Conservation (phyloP, 2,888 invertebrate genomes). For the Callyntrura guangdongensis region DNA sequence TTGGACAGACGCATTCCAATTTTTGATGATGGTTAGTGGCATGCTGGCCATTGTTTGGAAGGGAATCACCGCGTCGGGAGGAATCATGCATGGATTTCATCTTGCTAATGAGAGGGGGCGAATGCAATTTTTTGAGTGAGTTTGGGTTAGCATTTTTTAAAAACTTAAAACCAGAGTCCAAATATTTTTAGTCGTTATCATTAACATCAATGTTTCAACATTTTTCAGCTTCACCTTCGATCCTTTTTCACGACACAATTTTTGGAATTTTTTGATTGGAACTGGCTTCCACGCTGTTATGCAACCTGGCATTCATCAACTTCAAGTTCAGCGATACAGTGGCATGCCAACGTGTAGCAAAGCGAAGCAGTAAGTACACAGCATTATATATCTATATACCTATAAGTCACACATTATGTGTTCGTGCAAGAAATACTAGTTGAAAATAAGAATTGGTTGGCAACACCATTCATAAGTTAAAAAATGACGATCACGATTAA, state of each 20-base stretch:
- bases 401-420: conserved; percentile 2
- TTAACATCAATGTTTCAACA: background rate
- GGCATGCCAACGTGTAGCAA: conserved; percentile 80
- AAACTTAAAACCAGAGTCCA: background rate
- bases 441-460: too few relatives aligned
- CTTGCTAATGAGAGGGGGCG: conserved; percentile 85
- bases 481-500: too few relatives aligned
- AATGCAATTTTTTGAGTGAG: conserved; percentile 85
- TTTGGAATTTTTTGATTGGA: conserved; percentile 82
- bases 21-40: conserved; percentile 86
- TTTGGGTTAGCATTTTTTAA: background rate
- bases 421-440: too few relatives aligned
- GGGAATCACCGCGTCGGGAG: conserved; percentile 85
- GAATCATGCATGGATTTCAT: conserved; percentile 85
- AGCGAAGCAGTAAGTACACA: conserved; percentile 80
- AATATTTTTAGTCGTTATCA: background rate
- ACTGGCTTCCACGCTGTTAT: conserved; percentile 79
- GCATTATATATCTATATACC: background rate
- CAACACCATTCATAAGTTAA: too few relatives aligned
- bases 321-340: conserved; percentile 83
- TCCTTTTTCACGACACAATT: conserved; percentile 83
- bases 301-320: conserved; percentile 81
- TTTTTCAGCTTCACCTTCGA: conserved; percentile 82
- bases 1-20: conserved; percentile 86
- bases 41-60: conserved; percentile 85